phyloP scores from a whole-genome alignment of 2,888 invertebrate genomes.

The Oscheius onirici region DNA sequence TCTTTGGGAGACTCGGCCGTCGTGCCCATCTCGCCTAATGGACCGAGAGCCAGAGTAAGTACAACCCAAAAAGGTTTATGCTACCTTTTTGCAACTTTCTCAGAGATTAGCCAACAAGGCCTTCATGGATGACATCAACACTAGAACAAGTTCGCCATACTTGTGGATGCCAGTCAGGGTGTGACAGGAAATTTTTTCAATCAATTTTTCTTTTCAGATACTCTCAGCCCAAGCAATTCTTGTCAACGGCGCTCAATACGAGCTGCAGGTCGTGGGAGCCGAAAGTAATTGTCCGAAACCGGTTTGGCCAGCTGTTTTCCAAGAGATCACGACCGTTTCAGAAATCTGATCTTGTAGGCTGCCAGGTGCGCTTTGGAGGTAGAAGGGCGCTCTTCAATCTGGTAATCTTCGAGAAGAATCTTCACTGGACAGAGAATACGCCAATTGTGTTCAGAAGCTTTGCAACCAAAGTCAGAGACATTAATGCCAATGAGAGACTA shows the following conservation, averaged over 20 bases:
- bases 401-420: slow-evolving; percentile 29
- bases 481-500: slow-evolving; percentile 16
- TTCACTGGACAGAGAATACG: slow-evolving; percentile 31
- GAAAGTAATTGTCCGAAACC: slow-evolving; percentile 47
- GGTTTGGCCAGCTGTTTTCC: background rate
- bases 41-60: slow-evolving; percentile 21
- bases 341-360: slow-evolving; percentile 11
- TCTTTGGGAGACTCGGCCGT: slow-evolving; percentile 24
- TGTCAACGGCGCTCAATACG: slow-evolving; percentile 47
- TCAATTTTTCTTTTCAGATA: slow-evolving; percentile 15
- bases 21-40: slow-evolving; percentile 19
- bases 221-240: slow-evolving; percentile 39
- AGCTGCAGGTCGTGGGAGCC: slow-evolving; percentile 45
- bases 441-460: slow-evolving; percentile 28
- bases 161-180: slow-evolving; percentile 51
- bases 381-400: slow-evolving; percentile 25
- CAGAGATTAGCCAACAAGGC: slow-evolving; percentile 46
- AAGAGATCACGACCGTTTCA: background rate
- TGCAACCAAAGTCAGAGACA: slow-evolving; percentile 18
- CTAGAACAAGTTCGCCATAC: slow-evolving; percentile 35
- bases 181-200: background rate
- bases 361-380: slow-evolving; percentile 9
- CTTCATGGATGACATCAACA: slow-evolving; percentile 48
- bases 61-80: background rate
- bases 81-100: slow-evolving; percentile 1